Evolutionary conservation across 2,888 invertebrate genomes (phyloP), one percentile per base, ranked within the genome.

Genomic region (Celastrina argiolus): DNA sequence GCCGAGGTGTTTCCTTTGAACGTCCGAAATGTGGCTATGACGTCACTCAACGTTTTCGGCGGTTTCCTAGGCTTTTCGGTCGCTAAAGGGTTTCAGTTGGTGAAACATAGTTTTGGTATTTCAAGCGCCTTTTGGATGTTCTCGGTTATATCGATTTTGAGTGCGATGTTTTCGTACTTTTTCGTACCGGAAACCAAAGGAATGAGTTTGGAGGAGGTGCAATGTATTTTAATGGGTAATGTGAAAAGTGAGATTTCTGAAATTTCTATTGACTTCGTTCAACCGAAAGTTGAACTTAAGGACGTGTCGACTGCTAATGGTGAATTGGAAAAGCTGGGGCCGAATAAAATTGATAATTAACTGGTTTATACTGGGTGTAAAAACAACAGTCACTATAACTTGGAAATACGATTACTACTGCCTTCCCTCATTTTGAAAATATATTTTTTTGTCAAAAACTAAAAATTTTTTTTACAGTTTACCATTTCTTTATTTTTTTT

Each of bases 1-100:
- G 92, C 92, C 0, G 93, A 93, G 75, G 78, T 93, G 8, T 93
- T 93, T 69, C 92, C 93, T 0, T 81, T 92, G 2, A 93, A 92
- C 71, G 88, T 93, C 0, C 93, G 92, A 74, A 89, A 92, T 0
- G 75, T 87, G 0, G 93, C 92, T 0, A 87, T 92, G 67, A 91
- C 91, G 0, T 70, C 85, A 0, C 78, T 85, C 0, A 92, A 87
- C 67, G 78, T 92, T 6, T 84, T 88, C 70, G 84, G 87, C 0
- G 92, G 92, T 0, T 56, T 91, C 0, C 74, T 91, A 12, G 91
- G 91, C 2, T 93, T 92, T 72, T 66, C 84, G 1, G 84, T 91
- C 0, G 85, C 91, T 0, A 92, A 92, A 74, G 78, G 88, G 39
- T 92, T 92, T 71, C 92, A 92, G 71, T 76, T 85, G 14, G 74